Conservation (phyloP, 2,113 vertebrate species). For the Aspiorhynchus laticeps region DNA sequence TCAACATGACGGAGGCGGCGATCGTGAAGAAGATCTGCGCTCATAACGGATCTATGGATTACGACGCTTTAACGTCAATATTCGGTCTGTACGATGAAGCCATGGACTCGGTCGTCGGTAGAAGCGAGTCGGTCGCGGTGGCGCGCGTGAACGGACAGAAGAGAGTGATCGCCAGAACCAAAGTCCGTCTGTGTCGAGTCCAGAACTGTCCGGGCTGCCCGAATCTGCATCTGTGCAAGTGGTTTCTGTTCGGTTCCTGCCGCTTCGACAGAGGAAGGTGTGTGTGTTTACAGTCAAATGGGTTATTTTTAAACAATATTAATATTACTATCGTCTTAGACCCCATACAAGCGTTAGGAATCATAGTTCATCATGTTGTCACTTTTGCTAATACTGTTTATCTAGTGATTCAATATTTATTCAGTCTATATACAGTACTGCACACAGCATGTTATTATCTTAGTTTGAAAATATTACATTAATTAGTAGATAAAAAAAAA, state of each 20-base stretch:
- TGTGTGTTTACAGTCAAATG: not conserved
- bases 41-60: constrained; percentile 52
- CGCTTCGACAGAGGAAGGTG: constrained; percentile 53
- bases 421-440: too few relatives aligned
- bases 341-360: too few relatives aligned
- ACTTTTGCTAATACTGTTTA: too few relatives aligned
- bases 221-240: constrained; percentile 71
- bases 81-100: not conserved
- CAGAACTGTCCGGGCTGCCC: constrained; percentile 62
- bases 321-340: too few relatives aligned
- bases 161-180: constrained; percentile 66
- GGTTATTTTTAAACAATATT: too few relatives aligned
- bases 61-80: constrained; percentile 26
- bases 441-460: too few relatives aligned
- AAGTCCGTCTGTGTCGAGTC: constrained; percentile 58
- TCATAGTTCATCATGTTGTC: too few relatives aligned
- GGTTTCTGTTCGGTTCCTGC: constrained; percentile 61
- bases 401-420: too few relatives aligned
- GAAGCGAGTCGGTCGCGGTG: constrained; percentile 16
- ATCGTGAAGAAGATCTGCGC: constrained; percentile 61
- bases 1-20: constrained; percentile 19
- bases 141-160: constrained; percentile 22
- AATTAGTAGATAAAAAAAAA: too few relatives aligned
- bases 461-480: too few relatives aligned
- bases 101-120: fast-evolving